A percentile compares a stretch with the other conserved stretches of the same genome.
These are phyloP conservation scores for Pseudolaguvia tuberculata DNA, from an alignment of 2,113 vertebrate species.

Conservation along the genomic window DNA sequence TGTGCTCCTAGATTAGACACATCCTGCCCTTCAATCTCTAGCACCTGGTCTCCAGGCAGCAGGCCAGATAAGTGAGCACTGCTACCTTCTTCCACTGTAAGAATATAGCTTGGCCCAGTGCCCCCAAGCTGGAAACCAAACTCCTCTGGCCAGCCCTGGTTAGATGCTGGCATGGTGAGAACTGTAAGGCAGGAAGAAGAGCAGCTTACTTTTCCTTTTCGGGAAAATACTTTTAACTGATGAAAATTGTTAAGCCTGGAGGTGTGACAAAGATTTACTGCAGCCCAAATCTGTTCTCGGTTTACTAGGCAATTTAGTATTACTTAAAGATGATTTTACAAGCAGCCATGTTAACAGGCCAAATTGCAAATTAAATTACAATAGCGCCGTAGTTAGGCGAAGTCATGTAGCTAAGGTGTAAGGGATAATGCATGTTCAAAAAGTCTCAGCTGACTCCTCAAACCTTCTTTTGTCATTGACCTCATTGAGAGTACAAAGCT, in stretches of 20 bases:
- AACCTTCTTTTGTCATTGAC: slow-evolving; percentile 50
- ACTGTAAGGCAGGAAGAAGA: slow-evolving; percentile 59
- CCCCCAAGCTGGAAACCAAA: slow-evolving; percentile 90
- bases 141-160: slow-evolving; percentile 90
- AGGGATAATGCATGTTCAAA: slow-evolving; percentile 16
- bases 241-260: not conserved
- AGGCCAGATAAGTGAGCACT: slow-evolving; percentile 83
- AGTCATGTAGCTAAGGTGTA: not conserved
- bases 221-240: not conserved
- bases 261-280: not conserved
- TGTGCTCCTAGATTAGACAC: slow-evolving; percentile 74
- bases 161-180: slow-evolving; percentile 81
- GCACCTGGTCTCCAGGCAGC: slow-evolving; percentile 84
- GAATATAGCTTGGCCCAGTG: slow-evolving; percentile 83
- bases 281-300: not conserved
- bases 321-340: slow-evolving; percentile 1
- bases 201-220: not conserved
- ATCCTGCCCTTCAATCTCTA: slow-evolving; percentile 90
- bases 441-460: slow-evolving; percentile 43
- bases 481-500: slow-evolving; percentile 47
- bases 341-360: not conserved
- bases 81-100: slow-evolving; percentile 90
- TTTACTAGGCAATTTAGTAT: not conserved
- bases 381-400: not conserved
- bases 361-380: slow-evolving; percentile 12